Percentiles rank a stretch among this genome's conserved stretches.
phyloP scores from a whole-genome alignment of 2,113 vertebrate species.

The Tetrax tetrax region DNA sequence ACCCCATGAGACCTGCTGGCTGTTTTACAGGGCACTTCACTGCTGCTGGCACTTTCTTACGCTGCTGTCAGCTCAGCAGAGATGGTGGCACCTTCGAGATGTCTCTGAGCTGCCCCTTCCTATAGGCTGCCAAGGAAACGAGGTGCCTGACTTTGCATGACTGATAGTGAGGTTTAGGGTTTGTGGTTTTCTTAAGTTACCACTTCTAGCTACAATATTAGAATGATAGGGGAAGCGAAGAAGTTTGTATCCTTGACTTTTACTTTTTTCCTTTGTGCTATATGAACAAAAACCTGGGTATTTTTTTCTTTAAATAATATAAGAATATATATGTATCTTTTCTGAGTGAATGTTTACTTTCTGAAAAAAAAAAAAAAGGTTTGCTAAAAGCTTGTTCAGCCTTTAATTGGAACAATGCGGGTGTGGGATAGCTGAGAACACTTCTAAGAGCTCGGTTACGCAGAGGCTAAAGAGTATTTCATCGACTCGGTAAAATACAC shows the following conservation, averaged over 20 bases:
- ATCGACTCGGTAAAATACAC: accelerated
- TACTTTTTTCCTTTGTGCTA: not conserved
- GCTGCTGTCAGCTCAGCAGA: not conserved
- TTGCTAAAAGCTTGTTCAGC: not conserved
- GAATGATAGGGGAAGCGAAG: not conserved
- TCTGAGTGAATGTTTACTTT: not conserved
- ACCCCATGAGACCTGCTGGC: not conserved
- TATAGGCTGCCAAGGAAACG: not conserved
- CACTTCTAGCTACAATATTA: not conserved
- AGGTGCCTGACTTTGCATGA: not conserved
- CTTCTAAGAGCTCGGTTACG: not conserved
- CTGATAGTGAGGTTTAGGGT: not conserved
- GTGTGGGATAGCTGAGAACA: not conserved
- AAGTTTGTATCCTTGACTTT: not conserved
- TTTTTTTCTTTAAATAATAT: not conserved
- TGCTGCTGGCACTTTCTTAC: not conserved
- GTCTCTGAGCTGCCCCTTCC: not conserved
- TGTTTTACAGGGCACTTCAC: not conserved
- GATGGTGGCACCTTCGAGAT: not conserved
- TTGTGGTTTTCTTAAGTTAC: not conserved
- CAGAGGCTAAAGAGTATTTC: not conserved
- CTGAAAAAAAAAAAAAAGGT: not conserved
- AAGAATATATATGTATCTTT: not conserved
- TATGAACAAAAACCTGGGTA: not conserved
- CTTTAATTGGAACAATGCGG: not conserved